phyloP scores from a whole-genome alignment of 2,113 vertebrate species.

The Phalacrocorax carbo region DNA sequence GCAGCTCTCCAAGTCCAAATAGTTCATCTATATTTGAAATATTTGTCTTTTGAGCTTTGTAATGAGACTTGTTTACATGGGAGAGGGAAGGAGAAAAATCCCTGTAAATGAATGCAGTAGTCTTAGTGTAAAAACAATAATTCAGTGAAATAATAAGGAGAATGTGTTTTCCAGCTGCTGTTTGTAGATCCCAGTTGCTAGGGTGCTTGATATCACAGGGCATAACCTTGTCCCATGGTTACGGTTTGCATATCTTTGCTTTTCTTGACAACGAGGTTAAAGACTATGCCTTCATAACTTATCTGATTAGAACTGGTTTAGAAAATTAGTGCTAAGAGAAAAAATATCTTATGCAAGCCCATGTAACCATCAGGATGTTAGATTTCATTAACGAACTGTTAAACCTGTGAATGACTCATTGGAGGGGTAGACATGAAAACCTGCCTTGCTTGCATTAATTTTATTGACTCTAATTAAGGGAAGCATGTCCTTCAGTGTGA shows the following conservation, averaged over 20 bases:
- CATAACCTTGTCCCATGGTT: constrained; percentile 22
- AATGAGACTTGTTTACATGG: constrained; percentile 19
- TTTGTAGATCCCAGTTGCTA: constrained; percentile 61
- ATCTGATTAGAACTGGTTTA: constrained; percentile 13
- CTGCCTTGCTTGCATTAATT: background rate
- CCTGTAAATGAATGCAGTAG: background rate
- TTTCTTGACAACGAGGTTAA: constrained; percentile 49
- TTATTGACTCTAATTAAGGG: background rate
- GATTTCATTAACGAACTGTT: constrained; percentile 5
- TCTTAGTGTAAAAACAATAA: background rate
- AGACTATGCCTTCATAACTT: background rate
- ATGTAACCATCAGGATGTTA: background rate
- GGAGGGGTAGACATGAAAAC: background rate
- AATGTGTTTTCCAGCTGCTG: constrained; percentile 57
- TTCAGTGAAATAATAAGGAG: background rate
- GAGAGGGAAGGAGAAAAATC: background rate
- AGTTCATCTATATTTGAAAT: constrained; percentile 36
- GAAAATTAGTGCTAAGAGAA: background rate
- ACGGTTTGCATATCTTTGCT: constrained; percentile 21
- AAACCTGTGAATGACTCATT: background rate
- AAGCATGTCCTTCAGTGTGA: background rate
- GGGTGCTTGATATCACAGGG: constrained; percentile 12
- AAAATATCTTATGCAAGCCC: background rate
- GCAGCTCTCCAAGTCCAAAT: constrained; percentile 51
- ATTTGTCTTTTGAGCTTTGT: constrained; percentile 44